These are phyloP conservation scores for Phoxinus phoxinus DNA, from an alignment of 2,113 vertebrate genomes.

Conservation along the genomic window DNA sequence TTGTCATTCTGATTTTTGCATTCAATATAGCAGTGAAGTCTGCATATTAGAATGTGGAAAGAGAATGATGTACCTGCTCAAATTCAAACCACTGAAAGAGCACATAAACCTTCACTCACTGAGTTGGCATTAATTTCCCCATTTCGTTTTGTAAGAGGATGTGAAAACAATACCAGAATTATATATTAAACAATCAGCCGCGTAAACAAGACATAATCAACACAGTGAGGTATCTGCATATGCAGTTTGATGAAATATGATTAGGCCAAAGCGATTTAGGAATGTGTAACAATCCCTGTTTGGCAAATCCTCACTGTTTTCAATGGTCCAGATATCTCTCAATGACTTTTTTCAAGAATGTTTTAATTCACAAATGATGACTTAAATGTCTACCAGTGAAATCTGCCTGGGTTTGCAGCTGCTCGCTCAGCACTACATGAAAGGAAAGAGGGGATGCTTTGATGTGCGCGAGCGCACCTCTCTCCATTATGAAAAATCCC, in stretches of 20 bases:
- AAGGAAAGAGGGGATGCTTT: conserved; percentile 42
- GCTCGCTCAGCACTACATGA: conserved; percentile 35
- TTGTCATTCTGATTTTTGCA: background rate
- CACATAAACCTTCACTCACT: background rate
- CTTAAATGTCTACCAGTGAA: background rate
- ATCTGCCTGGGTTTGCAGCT: conserved; percentile 15
- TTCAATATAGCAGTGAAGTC: background rate
- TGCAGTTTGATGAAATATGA: conserved; percentile 37
- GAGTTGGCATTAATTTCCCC: background rate
- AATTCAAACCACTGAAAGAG: conserved; percentile 3
- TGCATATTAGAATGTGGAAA: background rate
- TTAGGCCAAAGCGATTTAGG: conserved; percentile 32
- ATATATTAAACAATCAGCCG: background rate
- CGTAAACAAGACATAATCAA: background rate
- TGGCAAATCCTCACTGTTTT: background rate
- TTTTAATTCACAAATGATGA: background rate
- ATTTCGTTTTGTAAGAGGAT: background rate
- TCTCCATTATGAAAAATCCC: conserved; percentile 52
- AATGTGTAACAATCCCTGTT: background rate
- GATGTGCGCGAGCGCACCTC: conserved; percentile 35
- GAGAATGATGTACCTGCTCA: background rate
- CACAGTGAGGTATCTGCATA: conserved; percentile 1
- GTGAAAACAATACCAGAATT: background rate
- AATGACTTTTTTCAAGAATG: background rate
- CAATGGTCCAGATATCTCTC: background rate